Evolutionary conservation across 2,113 vertebrate species (phyloP).

Genomic region (Barbus barbus): DNA sequence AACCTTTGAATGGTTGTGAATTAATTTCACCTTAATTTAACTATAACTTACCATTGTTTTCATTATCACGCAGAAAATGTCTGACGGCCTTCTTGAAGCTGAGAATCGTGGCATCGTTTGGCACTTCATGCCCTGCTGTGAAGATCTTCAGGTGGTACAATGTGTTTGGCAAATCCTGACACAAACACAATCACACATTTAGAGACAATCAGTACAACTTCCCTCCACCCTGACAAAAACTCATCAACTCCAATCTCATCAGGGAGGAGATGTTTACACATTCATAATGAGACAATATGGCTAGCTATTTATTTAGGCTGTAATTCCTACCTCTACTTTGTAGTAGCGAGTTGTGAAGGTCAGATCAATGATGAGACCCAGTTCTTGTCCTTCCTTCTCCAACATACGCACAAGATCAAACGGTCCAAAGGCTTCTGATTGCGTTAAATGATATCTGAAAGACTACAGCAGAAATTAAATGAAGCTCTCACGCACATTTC

Average conservation of each 20-base stretch:
- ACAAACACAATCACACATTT: conserved; percentile 8
- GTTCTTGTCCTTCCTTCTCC: conserved; percentile 75
- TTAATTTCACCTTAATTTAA: not conserved
- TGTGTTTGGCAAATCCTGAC: conserved; percentile 81
- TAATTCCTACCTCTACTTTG: conserved; percentile 70
- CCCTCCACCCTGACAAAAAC: not conserved
- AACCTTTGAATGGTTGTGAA: too few relatives aligned
- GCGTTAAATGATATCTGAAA: conserved; percentile 68
- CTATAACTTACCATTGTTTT: conserved; percentile 79
- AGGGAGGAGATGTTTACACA: not conserved
- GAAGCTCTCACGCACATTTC: not conserved
- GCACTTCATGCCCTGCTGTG: conserved; percentile 83
- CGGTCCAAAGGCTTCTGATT: conserved; percentile 76
- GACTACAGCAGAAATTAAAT: conserved; percentile 64
- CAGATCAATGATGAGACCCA: conserved; percentile 88
- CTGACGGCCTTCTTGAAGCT: conserved; percentile 80
- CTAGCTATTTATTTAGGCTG: not conserved
- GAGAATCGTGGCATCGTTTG: conserved; percentile 72
- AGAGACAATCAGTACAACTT: not conserved
- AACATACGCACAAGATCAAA: conserved; percentile 79
- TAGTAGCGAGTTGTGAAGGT: conserved; percentile 88
- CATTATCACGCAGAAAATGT: conserved; percentile 79
- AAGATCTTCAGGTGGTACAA: conserved; percentile 81
- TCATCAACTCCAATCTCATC: not conserved
- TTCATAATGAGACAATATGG: not conserved